Evolutionary conservation across 2,113 vertebrate genomes (phyloP).

Genomic region (Sprattus sprattus): DNA sequence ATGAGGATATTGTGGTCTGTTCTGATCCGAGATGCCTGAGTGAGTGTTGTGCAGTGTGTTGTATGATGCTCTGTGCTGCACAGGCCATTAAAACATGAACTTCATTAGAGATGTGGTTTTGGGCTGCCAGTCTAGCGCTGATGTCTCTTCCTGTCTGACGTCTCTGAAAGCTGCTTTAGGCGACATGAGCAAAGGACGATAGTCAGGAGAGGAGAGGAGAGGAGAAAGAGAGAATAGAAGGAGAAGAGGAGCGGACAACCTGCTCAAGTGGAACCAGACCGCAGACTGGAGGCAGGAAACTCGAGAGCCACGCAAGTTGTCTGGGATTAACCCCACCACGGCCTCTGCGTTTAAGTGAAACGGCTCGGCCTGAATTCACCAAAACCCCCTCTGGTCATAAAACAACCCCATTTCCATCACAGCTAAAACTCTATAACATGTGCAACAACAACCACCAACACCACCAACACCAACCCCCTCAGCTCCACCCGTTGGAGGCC

Average conservation of each 20-base stretch:
- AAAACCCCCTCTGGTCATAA: constrained; percentile 34
- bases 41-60: constrained; percentile 38
- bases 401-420: background rate
- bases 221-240: constrained; percentile 8
- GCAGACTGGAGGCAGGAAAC: constrained; percentile 50
- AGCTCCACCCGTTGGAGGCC: background rate
- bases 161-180: background rate
- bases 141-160: background rate
- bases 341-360: constrained; percentile 55
- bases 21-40: constrained; percentile 43
- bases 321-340: constrained; percentile 58
- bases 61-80: constrained; percentile 50
- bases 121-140: constrained; percentile 21
- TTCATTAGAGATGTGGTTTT: constrained; percentile 50
- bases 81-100: constrained; percentile 47
- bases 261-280: constrained; percentile 42
- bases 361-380: constrained; percentile 47
- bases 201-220: constrained; percentile 6
- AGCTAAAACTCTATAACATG: background rate
- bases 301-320: constrained; percentile 45
- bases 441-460: background rate
- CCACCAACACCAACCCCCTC: background rate
- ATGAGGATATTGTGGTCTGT: constrained; percentile 51
- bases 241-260: background rate
- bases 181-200: background rate